These are phyloP conservation scores for Drosophila biarmipes DNA, from an alignment of 1,140 invertebrate species.

Conservation along the genomic window DNA sequence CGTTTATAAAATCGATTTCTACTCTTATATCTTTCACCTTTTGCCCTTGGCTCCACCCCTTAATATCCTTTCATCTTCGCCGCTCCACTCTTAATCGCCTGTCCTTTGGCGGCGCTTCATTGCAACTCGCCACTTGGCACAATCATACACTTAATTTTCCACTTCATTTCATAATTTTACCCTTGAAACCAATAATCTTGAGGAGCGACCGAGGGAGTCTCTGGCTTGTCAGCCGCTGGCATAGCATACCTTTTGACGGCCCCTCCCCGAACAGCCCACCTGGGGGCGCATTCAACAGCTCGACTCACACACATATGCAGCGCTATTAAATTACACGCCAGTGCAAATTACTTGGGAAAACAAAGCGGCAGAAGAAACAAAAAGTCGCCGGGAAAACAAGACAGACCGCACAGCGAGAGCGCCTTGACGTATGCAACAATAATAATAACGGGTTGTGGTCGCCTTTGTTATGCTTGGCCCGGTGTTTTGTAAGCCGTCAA, in stretches of 20 bases:
- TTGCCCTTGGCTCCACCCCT: not conserved
- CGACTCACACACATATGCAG: conserved; percentile 24
- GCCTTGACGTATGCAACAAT: conserved; percentile 63
- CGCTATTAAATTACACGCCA: conserved; percentile 60
- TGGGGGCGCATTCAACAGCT: conserved; percentile 53
- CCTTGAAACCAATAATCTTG: conserved; percentile 64
- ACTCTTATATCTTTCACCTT: not conserved
- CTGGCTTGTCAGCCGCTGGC: conserved; percentile 42
- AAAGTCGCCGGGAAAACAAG: conserved; percentile 29
- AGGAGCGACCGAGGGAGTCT: conserved; percentile 25
- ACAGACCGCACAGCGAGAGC: conserved; percentile 26
- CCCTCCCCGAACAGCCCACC: conserved; percentile 21
- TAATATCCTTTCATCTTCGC: conserved; percentile 1
- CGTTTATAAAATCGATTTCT: not conserved
- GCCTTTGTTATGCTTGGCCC: conserved; percentile 49
- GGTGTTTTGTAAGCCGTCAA: conserved; percentile 55
- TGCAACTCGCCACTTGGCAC: conserved; percentile 38
- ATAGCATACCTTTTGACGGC: conserved; percentile 48
- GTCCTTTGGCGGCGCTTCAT: conserved; percentile 22
- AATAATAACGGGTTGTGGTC: conserved; percentile 63
- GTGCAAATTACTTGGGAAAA: conserved; percentile 64
- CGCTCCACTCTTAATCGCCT: conserved; percentile 8
- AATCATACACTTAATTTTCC: conserved; percentile 62
- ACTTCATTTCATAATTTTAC: conserved; percentile 65
- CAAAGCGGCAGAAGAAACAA: conserved; percentile 36